Evolutionary conservation across 2,113 vertebrate species (phyloP), one percentile per base, ranked within the genome.

Genomic region (Bos indicus): DNA sequence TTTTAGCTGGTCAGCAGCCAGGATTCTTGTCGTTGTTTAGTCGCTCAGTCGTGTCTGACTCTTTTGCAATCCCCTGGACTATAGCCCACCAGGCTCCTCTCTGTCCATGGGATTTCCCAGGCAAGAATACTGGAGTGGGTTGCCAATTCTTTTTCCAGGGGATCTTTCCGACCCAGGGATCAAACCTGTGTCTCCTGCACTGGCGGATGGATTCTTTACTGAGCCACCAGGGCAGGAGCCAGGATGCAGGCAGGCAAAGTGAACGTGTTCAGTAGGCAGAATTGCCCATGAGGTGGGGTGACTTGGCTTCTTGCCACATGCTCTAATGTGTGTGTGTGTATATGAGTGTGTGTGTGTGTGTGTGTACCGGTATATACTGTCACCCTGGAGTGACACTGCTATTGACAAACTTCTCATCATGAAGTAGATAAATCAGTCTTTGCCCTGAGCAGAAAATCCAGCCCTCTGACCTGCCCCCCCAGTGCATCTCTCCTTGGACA

Each of bases 1-100:
- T 1, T 56, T 64, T 17, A 0, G 12, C 3, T 0, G 1, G 6
- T 25, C 23, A 0, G 36, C 3, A 26, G 13, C 6, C 3, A 26
- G 80, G 36, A 21, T 48, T 77, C 71, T 43, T 77, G n/a, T 23
- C 10, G 0, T 40, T 40, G 71, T 77, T 77, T 43, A 13, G 19
- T 14, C 0, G 6, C 40, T 77, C 36, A 77, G 71, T 77, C 23
- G 25, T 14, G 40, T 77, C 71, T 43, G 36, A 77, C 23, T 43
- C 36, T 77, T 77, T 43, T 43, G 36, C 71, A 77, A 43, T 36
- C 71, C 11, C 11, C 0, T 40, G 36, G 71, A 77, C 36, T 43
- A 4, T 43, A 26, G 71, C 71, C 23, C 36, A 26, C 71, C 71
- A 43, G 36, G 23, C 71, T 77, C 23, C 71, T 43, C 36, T 77